Evolutionary conservation across 2,797 vertebrate genomes (phyloP), one percentile per base, ranked within the genome.

Genomic region (Labeo calbasu): DNA sequence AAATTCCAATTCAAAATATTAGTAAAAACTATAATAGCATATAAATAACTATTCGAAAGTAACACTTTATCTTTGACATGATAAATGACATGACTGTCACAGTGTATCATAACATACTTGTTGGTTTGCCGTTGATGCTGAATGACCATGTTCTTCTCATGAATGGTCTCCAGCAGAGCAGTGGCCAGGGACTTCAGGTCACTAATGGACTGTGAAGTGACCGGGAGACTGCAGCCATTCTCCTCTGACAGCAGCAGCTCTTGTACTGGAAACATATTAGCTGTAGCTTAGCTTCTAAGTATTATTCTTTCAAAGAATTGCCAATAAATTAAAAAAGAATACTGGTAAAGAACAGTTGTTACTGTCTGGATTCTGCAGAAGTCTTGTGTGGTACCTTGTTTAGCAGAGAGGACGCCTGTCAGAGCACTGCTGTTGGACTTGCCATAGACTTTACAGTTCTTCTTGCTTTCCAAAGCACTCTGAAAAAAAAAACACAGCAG

Each of bases 121-220:
- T 98, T 99, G 88, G 98, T 99, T 92, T 99, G 98, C 2, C 98
- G 95, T 87, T 99, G 98, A 92, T 99, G 98, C 91, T 99, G 98
- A 90, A 99, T 95, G 89, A 99, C 96, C 96, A 99, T 97, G 92
- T 98, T 99, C 92, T 99, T 99, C 93, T 99, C 98, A 0, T 99
- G 98, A 90, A 99, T 99, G 0, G 98, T 99, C 92, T 99, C 98
- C 90, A 99, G 91, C 86, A 99, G 94, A 51, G 98, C 98, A 0
- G 97, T 98, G 78, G 98, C 97, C 88, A 99, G 93, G 86, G 98
- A 99, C 91, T 99, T 99, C 88, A 99, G 96, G 92, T 99, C 98
- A 13, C 96, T 96, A 90, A 99, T 97, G 90, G 97, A 99, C 93
- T 99, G 98, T 8, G 97, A 95, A 2, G 98, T 99, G 81, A 97